A percentile compares a stretch with the other conserved stretches of the same genome.
Conservation (phyloP, 2,888 invertebrate genomes). For the Drosophila cognata region DNA sequence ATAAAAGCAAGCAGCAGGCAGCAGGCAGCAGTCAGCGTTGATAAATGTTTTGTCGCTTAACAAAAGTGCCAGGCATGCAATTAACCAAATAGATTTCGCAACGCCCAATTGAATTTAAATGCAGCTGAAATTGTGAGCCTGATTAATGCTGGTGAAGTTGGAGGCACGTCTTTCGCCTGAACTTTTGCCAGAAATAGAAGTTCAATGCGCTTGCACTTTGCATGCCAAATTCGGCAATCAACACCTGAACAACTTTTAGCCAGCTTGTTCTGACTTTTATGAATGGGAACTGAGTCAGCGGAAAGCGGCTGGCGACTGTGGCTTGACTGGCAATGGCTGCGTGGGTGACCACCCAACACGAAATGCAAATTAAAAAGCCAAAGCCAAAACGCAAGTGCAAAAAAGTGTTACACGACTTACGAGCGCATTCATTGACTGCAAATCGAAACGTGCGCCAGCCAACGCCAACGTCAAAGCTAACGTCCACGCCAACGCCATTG, state of each 20-base stretch:
- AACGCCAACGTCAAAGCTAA: slow-evolving; percentile 45
- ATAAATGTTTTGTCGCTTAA: slow-evolving; percentile 69
- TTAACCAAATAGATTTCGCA: slow-evolving; percentile 68
- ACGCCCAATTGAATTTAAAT: slow-evolving; percentile 70
- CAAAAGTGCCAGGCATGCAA: slow-evolving; percentile 67
- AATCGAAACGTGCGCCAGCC: slow-evolving; percentile 77
- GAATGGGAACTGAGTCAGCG: slow-evolving; percentile 70
- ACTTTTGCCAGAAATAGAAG: slow-evolving; percentile 71
- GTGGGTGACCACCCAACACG: slow-evolving; percentile 74
- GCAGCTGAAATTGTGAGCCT: slow-evolving; percentile 25
- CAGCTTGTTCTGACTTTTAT: slow-evolving; percentile 56
- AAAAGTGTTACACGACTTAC: slow-evolving; percentile 79
- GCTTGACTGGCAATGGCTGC: slow-evolving; percentile 23
- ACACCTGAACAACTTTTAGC: slow-evolving; percentile 50
- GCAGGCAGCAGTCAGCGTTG: slow-evolving; percentile 39
- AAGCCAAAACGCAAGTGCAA: slow-evolving; percentile 54
- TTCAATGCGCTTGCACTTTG: slow-evolving; percentile 64
- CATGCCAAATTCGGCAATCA: slow-evolving; percentile 65
- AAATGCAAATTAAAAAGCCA: slow-evolving; percentile 74
- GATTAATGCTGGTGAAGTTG: slow-evolving; percentile 43
- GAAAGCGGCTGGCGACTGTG: slow-evolving; percentile 13
- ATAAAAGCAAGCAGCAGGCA: slow-evolving; percentile 65
- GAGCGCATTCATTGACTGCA: slow-evolving; percentile 78
- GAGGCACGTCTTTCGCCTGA: slow-evolving; percentile 66
- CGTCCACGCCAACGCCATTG: slow-evolving; percentile 32